A percentile compares a stretch with the other conserved stretches of the same genome.
phyloP scores from a whole-genome alignment of 2,113 vertebrate species.

The Zosterops lateralis region DNA sequence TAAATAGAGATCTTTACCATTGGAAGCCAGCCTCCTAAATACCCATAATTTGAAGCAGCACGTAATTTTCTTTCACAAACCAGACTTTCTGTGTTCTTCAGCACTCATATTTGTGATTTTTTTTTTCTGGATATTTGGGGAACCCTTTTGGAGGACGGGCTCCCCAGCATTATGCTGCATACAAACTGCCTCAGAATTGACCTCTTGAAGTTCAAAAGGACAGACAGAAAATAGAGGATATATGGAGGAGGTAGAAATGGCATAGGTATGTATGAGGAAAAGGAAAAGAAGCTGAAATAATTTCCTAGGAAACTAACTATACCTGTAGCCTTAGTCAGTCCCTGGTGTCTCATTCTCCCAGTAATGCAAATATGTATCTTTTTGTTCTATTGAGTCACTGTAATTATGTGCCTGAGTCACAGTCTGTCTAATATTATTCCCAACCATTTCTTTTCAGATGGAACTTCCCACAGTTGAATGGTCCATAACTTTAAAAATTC shows the following conservation, averaged over 20 bases:
- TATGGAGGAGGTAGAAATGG: background rate
- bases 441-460: background rate
- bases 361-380: background rate
- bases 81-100: background rate
- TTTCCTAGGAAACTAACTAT: background rate
- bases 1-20: background rate
- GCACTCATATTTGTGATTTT: background rate
- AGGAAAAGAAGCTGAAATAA: background rate
- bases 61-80: background rate
- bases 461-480: background rate
- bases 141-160: background rate
- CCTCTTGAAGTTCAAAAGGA: background rate
- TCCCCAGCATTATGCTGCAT: background rate
- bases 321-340: background rate
- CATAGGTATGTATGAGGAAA: background rate
- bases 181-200: background rate
- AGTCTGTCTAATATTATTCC: background rate
- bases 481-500: background rate
- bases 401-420: background rate
- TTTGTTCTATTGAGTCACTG: background rate
- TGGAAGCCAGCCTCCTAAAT: background rate
- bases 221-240: background rate
- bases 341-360: background rate
- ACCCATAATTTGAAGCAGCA: background rate
- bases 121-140: background rate